A percentile compares a stretch with the other conserved stretches of the same genome.
Conservation (phyloP, 2,888 invertebrate genomes). For the Mantis religiosa region DNA sequence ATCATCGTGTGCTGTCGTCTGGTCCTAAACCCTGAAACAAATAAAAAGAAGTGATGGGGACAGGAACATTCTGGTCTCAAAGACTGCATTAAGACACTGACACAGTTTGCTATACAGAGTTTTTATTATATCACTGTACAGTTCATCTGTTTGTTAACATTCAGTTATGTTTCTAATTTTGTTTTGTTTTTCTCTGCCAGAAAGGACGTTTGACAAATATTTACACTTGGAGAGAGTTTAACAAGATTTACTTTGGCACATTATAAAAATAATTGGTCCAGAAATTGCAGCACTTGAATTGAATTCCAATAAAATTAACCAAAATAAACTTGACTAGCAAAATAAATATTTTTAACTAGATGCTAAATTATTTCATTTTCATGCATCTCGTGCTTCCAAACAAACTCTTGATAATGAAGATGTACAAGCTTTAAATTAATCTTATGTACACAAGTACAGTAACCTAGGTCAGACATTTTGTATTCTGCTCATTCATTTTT, state of each 20-base stretch:
- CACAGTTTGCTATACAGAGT: neutral
- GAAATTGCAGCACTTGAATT: neutral
- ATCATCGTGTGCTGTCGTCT: no score
- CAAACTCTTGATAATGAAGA: neutral
- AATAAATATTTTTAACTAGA: neutral
- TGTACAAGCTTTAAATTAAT: no score
- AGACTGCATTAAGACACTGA: no score
- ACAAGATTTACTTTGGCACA: conserved; percentile 19
- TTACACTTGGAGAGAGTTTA: neutral
- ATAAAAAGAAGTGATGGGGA: no score
- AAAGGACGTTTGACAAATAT: neutral
- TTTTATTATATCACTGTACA: neutral
- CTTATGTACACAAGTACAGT: no score
- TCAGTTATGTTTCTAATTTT: neutral
- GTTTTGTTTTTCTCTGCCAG: neutral
- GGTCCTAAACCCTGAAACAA: no score
- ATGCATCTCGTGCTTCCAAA: neutral
- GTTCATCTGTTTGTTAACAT: neutral
- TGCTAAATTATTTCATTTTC: neutral
- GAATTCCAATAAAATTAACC: neutral
- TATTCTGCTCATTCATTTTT: no score
- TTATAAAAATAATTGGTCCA: conserved; percentile 21
- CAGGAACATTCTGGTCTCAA: no score
- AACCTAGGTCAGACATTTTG: no score
- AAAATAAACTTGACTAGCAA: neutral